Evolutionary conservation across 2,797 vertebrate species (phyloP), one percentile per base, ranked within the genome.

Genomic region (Miichthys miiuy): DNA sequence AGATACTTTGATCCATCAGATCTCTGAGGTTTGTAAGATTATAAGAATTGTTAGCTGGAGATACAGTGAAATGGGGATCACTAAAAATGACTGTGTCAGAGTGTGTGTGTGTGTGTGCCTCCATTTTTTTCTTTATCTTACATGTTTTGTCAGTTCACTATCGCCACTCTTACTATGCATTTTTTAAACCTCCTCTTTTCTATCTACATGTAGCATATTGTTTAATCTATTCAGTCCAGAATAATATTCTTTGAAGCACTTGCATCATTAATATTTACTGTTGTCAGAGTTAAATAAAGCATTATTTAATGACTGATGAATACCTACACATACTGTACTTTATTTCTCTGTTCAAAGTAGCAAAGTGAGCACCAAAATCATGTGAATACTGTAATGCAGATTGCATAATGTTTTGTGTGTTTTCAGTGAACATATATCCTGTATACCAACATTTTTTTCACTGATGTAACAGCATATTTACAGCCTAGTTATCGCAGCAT

Each of bases 1-100:
- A 3, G 18, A 72, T 58, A 83, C 82, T 84, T 88, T 85, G 74
- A 88, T 87, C 72, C 67, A 30, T 51, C 34, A 73, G 70, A 83
- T 86, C 84, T 85, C 44, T 52, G 77, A 70, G 85, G 81, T 80
- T 70, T 70, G 83, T 60, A n/a, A 78, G 83, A 85, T 82, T 79
- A 81, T 64, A 72, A 60, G 47, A 65, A 82, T 77, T 72, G 68
- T 84, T 86, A 74, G 69, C 66, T 47, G 58, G 46, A 74, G 77
- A 79, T 51, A 21, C 30, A 63, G 34, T 68, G 44, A 80, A 76
- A 83, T 25, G 18, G 23, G 66, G 25, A 68, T 83, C 50, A 42
- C 23, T 77, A 60, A 64, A 76, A 77, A 77, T 58, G 64, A 57
- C 23, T 65, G 8, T 55, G 25, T 54, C 23, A 30, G 50, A 9